Conservation (phyloP, 2,797 vertebrate species). For the Picus viridis region DNA sequence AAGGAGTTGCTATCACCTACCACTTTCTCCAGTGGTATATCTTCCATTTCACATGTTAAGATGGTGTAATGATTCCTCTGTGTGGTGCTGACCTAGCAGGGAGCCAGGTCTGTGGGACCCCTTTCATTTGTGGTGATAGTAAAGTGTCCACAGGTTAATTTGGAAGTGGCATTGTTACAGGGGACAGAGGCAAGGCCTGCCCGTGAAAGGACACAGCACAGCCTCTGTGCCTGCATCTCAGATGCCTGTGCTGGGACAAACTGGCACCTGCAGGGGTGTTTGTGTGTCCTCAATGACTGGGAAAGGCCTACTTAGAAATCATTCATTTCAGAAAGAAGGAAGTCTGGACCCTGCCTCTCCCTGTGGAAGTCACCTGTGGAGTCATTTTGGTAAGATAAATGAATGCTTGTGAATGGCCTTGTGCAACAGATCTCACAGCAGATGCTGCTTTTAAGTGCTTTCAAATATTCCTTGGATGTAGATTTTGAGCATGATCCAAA, state of each 20-base stretch:
- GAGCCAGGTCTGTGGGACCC: neutral
- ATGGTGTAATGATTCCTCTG: neutral
- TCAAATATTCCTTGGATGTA: neutral
- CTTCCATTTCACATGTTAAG: neutral
- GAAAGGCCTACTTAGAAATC: neutral
- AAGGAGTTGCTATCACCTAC: neutral
- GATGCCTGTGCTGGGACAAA: neutral
- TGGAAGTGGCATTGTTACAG: neutral
- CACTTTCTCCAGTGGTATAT: neutral
- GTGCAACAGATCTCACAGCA: neutral
- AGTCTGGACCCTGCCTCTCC: neutral
- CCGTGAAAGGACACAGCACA: fast-evolving
- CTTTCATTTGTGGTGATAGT: neutral
- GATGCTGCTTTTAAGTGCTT: neutral
- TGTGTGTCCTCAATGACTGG: neutral
- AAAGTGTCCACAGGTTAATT: neutral
- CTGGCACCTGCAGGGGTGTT: neutral
- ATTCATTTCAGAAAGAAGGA: neutral
- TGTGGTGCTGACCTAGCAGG: neutral
- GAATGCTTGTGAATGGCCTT: neutral
- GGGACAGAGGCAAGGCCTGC: neutral
- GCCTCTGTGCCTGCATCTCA: fast-evolving
- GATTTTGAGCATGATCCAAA: neutral
- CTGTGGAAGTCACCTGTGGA: neutral
- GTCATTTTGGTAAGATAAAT: neutral